Evolutionary conservation across 2,113 vertebrate genomes (phyloP), one percentile per base, ranked within the genome.

Genomic region (Pampusana beccarii): DNA sequence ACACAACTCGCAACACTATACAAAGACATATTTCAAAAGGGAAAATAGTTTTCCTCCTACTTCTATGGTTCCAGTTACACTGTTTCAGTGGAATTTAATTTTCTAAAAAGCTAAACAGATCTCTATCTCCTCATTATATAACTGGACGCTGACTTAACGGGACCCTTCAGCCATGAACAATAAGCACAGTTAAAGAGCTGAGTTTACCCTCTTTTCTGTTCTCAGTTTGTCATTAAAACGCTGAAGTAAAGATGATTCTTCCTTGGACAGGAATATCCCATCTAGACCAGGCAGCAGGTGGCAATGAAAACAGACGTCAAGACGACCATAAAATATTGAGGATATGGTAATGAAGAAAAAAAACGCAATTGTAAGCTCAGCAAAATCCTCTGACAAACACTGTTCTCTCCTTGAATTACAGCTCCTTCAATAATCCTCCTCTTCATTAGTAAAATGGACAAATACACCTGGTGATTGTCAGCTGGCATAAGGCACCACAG

Each of bases 1-100:
- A 71, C 31, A 19, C 82, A 96, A 48, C 82, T 93, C 6, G 0
- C 67, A 82, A 42, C 71, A 20, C 48, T 62, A 81, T 7, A 96
- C 92, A 95, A 96, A 94, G 93, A 48, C 53, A 72, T 24, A 81
- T 36, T 94, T 97, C 80, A 96, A 88, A 80, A 84, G 16, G 83
- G 91, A 91, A 96, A 96, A 95, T 90, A 93, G 69, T 42, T 95
- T 93, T 81, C 88, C 88, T 95, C 93, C 93, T 89, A 95, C 94
- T 92, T 91, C 90, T 36, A 4, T 11, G 26, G 73, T 89, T 73
- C 66, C 86, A 94, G 48, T 65, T 69, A 33, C 23, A 92, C 36
- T 84, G 73, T 79, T 97, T 53, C 80, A 75, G 80, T 85, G 62
- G 92, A 94, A 93, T 93, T 91, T 79, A 50, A 81, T 94, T 86